phyloP scores from a whole-genome alignment of 1,140 invertebrate species.

The Drosophila paulistorum region DNA sequence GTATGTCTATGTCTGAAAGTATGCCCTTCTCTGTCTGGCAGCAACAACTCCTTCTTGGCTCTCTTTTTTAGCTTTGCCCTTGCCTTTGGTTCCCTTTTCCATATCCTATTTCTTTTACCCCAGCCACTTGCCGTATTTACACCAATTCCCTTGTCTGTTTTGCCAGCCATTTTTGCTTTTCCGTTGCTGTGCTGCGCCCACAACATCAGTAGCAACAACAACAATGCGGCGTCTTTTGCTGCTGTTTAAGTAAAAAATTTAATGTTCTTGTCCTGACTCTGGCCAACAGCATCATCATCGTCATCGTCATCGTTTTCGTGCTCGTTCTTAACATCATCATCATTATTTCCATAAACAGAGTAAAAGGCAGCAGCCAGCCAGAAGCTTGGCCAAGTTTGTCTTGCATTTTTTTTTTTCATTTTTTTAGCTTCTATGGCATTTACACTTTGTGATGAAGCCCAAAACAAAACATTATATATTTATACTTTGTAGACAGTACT shows the following conservation, averaged over 20 bases:
- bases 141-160: constrained; percentile 74
- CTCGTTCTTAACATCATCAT: background rate
- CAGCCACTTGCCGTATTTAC: constrained; percentile 78
- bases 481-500: background rate
- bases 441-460: constrained; percentile 24
- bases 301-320: constrained; percentile 32
- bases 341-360: constrained; percentile 26
- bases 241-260: constrained; percentile 64
- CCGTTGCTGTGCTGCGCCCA: constrained; percentile 43
- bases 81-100: too few relatives aligned
- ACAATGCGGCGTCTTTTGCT: constrained; percentile 41
- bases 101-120: constrained; percentile 8
- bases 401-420: constrained; percentile 5
- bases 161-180: constrained; percentile 59
- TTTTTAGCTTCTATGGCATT: constrained; percentile 24
- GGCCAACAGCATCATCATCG: constrained; percentile 57
- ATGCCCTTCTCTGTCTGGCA: constrained; percentile 52
- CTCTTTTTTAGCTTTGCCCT: background rate
- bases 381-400: constrained; percentile 54
- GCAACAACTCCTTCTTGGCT: constrained; percentile 13
- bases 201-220: constrained; percentile 28
- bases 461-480: constrained; percentile 5
- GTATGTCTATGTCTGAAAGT: constrained; percentile 60
- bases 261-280: constrained; percentile 47
- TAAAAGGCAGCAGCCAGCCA: constrained; percentile 28